phyloP scores from a whole-genome alignment of 2,888 invertebrate genomes.

The Metalampra italica region DNA sequence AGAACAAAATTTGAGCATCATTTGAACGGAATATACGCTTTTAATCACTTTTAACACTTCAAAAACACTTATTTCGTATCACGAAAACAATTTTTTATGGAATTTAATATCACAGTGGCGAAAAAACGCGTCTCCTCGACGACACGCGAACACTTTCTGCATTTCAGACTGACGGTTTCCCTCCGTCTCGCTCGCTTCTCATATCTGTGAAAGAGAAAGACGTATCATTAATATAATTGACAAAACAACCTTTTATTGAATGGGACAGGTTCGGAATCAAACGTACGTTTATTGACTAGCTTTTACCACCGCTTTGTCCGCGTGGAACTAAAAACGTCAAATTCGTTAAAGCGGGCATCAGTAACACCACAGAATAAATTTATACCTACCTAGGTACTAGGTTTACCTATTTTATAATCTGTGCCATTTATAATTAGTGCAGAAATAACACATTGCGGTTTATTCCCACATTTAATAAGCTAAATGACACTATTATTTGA shows the following conservation, averaged over 20 bases:
- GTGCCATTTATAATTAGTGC: too few relatives aligned
- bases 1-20: constrained; percentile 27
- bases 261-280: constrained; percentile 33
- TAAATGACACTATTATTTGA: too few relatives aligned
- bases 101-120: constrained; percentile 22
- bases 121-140: constrained; percentile 25
- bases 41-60: constrained; percentile 4
- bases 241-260: constrained; percentile 36
- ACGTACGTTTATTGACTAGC: background rate
- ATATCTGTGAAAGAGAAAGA: constrained; percentile 55
- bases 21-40: background rate
- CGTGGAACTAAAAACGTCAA: too few relatives aligned
- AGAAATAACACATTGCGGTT: too few relatives aligned
- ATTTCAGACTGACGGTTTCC: constrained; percentile 16
- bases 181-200: constrained; percentile 26
- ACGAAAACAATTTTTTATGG: constrained; percentile 10
- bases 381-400: too few relatives aligned
- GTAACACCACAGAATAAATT: background rate
- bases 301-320: background rate
- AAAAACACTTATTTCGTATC: constrained; percentile 8
- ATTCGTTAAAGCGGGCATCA: background rate
- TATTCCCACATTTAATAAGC: too few relatives aligned
- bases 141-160: constrained; percentile 29
- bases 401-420: too few relatives aligned
- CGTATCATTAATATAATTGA: constrained; percentile 42